phyloP scores from a whole-genome alignment of 37 sponge, comb jelly and placozoan species.

The Amphimedon queenslandica region DNA sequence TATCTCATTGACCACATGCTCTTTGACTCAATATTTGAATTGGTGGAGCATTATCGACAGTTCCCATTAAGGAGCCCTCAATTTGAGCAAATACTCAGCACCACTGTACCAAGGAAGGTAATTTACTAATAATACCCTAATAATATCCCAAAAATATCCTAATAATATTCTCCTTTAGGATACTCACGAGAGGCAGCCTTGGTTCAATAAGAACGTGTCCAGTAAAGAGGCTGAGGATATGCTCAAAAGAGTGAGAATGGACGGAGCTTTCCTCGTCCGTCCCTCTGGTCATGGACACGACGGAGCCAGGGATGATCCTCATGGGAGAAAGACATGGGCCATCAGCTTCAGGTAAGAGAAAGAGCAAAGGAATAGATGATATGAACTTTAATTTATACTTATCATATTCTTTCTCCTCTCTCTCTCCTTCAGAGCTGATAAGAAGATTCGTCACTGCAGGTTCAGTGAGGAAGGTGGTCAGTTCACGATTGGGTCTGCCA shows the following conservation, averaged over 20 bases:
- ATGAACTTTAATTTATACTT: neutral
- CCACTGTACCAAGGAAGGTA: slow-evolving; percentile 58
- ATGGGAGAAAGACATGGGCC: slow-evolving; percentile 36
- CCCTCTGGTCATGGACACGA: slow-evolving; percentile 43
- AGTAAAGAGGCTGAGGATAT: slow-evolving; percentile 86
- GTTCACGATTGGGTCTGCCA: slow-evolving; percentile 90
- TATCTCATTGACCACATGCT: slow-evolving; percentile 80
- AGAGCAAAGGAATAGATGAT: neutral
- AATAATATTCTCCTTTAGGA: slow-evolving; percentile 21
- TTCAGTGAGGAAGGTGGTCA: slow-evolving; percentile 67
- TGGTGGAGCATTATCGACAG: slow-evolving; percentile 79
- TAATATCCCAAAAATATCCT: neutral
- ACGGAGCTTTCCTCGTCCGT: slow-evolving; percentile 95
- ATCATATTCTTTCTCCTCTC: neutral
- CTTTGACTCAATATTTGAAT: slow-evolving; percentile 87
- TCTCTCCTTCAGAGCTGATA: slow-evolving; percentile 70
- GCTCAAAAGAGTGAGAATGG: slow-evolving; percentile 86
- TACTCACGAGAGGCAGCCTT: slow-evolving; percentile 57
- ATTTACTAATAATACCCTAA: neutral
- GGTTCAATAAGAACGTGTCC: slow-evolving; percentile 80
- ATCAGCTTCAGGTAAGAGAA: slow-evolving; percentile 80
- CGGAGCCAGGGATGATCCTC: neutral
- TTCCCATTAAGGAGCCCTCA: slow-evolving; percentile 71
- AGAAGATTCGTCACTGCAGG: slow-evolving; percentile 87
- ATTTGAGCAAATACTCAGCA: slow-evolving; percentile 83